Conservation (phyloP, 2,797 vertebrate species). For the Sarcoramphus papa region DNA sequence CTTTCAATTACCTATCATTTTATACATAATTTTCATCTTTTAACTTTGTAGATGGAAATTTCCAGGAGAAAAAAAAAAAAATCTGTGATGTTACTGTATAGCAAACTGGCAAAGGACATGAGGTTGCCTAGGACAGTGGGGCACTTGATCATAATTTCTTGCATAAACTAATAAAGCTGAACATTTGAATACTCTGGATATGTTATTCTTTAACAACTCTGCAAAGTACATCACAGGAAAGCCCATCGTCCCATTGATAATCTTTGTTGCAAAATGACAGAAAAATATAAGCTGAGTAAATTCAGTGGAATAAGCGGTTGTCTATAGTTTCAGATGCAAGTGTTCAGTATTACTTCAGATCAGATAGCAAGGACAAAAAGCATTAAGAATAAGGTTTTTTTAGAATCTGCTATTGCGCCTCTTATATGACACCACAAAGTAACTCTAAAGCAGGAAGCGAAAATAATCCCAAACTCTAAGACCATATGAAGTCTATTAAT, state of each 20-base stretch:
- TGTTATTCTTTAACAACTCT: neutral
- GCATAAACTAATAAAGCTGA: neutral
- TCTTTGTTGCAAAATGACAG: neutral
- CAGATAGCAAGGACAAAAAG: neutral
- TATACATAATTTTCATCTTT: neutral
- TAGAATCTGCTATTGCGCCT: neutral
- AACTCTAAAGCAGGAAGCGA: neutral
- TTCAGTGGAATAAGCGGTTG: neutral
- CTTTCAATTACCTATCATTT: neutral
- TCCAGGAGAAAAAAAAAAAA: no score
- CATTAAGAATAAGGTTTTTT: neutral
- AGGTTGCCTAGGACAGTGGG: neutral
- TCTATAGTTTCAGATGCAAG: neutral
- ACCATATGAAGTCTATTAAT: neutral
- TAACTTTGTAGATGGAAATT: neutral
- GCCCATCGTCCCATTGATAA: rapidly evolving
- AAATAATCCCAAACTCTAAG: neutral
- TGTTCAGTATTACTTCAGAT: neutral
- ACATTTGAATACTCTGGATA: neutral
- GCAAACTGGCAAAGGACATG: neutral
- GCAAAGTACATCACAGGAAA: neutral
- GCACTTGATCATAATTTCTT: neutral
- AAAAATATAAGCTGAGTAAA: neutral
- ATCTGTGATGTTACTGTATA: neutral
- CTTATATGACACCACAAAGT: neutral